Evolutionary conservation across 2,888 invertebrate species (phyloP), one percentile per base, ranked within the genome.

Genomic region (Hydrotaea cyrtoneurina): DNA sequence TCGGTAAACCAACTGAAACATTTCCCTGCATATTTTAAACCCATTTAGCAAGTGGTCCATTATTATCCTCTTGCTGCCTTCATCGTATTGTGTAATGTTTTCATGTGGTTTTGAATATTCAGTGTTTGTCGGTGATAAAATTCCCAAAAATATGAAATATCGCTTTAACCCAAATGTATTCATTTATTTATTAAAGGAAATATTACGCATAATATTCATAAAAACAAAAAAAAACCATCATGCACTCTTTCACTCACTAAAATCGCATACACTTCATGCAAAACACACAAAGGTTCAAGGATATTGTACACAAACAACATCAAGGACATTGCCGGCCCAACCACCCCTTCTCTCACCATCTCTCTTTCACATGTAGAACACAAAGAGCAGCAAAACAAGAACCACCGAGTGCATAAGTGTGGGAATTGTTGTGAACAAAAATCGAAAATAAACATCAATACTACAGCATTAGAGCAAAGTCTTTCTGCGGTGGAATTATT

Each of bases 161-260:
- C 31, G 23, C 3, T 64, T 64, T 8, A 64, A 17, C 19, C 0
- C 2, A 66, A 66, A 43, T 66, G 17, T 43, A 39, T 43, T 11
- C 43, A 66, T 66, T 43, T 66, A 66, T 66, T 66, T 43, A 21
- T 43, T 39, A 66, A 43, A 39, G 19, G 43, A 19, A 43, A 39
- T 66, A 21, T 66, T 66, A 66, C 66, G 66, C 43, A 66, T 43
- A 66, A 17, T 36, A 66, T 66, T n/a, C 66, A 64, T 17, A 43
- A 66, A 39, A 66, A 66, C 66, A 66, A 66, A 66, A 66, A 17
- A 19, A 69, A 55, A 50, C 46, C 46, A 79, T 21, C 31, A 31
- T 31, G 7, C 31, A 31, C 7, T 53, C 53, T 4, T 17, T 26
- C 36, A 31, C 55, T 55, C 31, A 31, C 15, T 55, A 26, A 73